Percentiles rank a stretch among this genome's conserved stretches.
These are phyloP conservation scores for Idaea aversata DNA, from an alignment of 2,888 invertebrate species.

Conservation along the genomic window DNA sequence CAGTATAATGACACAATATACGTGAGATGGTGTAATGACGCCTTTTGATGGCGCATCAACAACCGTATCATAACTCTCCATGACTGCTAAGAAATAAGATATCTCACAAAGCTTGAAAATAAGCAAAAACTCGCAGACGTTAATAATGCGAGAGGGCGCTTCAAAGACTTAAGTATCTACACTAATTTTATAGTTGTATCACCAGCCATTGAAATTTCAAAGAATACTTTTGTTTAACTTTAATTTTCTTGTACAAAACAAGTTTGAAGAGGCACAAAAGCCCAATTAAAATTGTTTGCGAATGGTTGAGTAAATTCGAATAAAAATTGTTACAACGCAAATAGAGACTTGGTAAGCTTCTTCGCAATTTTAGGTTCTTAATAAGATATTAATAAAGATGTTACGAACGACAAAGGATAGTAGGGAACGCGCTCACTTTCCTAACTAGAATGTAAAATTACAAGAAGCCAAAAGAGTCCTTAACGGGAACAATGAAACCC, in stretches of 20 bases:
- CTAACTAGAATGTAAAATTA: slow-evolving; percentile 62
- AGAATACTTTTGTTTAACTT: slow-evolving; percentile 41
- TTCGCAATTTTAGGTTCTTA: slow-evolving; percentile 68
- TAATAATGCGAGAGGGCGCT: slow-evolving; percentile 2
- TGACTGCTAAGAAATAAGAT: slow-evolving; percentile 54
- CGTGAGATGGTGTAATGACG: slow-evolving; percentile 63
- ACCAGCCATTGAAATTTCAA: slow-evolving; percentile 22
- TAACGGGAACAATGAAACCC: slow-evolving; percentile 37
- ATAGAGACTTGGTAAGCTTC: slow-evolving; percentile 70
- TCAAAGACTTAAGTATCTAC: slow-evolving; percentile 13
- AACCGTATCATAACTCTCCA: slow-evolving; percentile 67
- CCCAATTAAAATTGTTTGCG: slow-evolving; percentile 76
- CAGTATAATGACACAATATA: slow-evolving; percentile 68
- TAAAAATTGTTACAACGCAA: slow-evolving; percentile 67
- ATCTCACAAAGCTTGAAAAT: slow-evolving; percentile 29
- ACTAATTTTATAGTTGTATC: slow-evolving; percentile 19
- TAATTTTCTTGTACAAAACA: slow-evolving; percentile 54
- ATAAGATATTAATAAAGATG: slow-evolving; percentile 76
- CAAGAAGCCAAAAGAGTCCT: slow-evolving; percentile 44
- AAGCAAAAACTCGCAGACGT: slow-evolving; percentile 13
- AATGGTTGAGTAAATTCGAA: slow-evolving; percentile 67
- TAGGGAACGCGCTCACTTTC: slow-evolving; percentile 43
- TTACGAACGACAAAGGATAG: slow-evolving; percentile 59
- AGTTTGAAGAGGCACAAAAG: slow-evolving; percentile 67
- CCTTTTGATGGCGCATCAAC: slow-evolving; percentile 38